Evolutionary conservation across 2,888 invertebrate species (phyloP), one percentile per base, ranked within the genome.

Genomic region (Euplexia lucipara): DNA sequence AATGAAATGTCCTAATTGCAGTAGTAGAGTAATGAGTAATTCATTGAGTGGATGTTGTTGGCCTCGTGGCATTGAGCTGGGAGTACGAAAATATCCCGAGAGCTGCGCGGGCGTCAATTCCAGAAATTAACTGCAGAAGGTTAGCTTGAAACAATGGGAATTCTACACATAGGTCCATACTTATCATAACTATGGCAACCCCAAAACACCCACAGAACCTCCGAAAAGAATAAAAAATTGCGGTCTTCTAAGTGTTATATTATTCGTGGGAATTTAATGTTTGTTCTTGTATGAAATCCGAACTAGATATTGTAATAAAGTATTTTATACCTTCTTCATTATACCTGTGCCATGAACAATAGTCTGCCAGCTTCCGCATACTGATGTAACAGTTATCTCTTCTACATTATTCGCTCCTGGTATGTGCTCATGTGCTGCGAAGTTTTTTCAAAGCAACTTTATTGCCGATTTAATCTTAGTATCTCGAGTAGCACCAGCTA

Each of bases 31-130:
- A 88, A 89, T 90, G 90, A 89, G 85, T 90, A 90, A 91, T 88
- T 86, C 90, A 91, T 90, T 90, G 89, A 93, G 87, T 65, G 81
- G 83, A 84, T 86, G 93, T 90, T 91, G 89, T 92, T 94, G 93
- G 92, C 94, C 94, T 83, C 92, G 89, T 93, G 94, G 92, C 95
- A 94, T 93, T 95, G 95, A 92, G 90, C 84, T 78, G 34, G 32
- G 63, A 59, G 79, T 69, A 81, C 82, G 66, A 70, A 82, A 86
- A 87, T 86, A 87, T 57, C 67, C 48, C 72, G 34, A 45, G 68
- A 47, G 45, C 34, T 59, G 74, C 53, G 65, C 65, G 54, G 45
- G 34, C 53, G 45, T 22, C 37, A 26, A 48, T 65, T 51, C 39
- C 39, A 67, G 53, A 45, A 49, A 47, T 18, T 30, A 54, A n/a